Conservation (phyloP, 2,888 invertebrate species). For the Pristionchus mayeri region DNA sequence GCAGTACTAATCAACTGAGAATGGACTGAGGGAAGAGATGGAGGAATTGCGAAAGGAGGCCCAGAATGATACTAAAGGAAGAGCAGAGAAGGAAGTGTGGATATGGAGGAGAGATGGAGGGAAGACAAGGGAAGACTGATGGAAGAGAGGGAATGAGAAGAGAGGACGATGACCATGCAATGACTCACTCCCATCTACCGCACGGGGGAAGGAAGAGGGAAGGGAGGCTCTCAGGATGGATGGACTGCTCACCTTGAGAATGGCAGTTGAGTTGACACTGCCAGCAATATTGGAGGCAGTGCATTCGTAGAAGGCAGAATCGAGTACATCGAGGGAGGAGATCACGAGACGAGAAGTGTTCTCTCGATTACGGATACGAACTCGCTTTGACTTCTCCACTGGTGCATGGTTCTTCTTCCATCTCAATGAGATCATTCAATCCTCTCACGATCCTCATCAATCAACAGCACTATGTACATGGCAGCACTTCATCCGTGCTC, state of each 20-base stretch:
- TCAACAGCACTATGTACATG: too few relatives aligned
- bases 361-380: constrained; percentile 68
- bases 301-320: constrained; percentile 70
- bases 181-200: neutral
- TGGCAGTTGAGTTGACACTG: constrained; percentile 74
- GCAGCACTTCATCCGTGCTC: too few relatives aligned
- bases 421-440: too few relatives aligned
- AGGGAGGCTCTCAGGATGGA: too few relatives aligned
- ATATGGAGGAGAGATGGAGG: constrained; percentile 39
- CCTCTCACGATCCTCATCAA: too few relatives aligned
- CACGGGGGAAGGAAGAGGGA: neutral
- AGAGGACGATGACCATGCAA: neutral
- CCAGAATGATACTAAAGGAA: constrained; percentile 42
- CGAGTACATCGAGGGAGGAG: constrained; percentile 72
- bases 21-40: constrained; percentile 40
- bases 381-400: constrained; percentile 71
- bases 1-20: neutral
- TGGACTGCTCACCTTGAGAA: constrained; percentile 66
- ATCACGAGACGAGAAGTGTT: constrained; percentile 72
- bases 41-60: constrained; percentile 22
- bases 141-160: neutral
- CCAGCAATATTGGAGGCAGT: constrained; percentile 73
- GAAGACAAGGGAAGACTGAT: constrained; percentile 1
- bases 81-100: too few relatives aligned
- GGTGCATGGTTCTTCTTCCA: constrained; percentile 75